Evolutionary conservation across 2,888 invertebrate genomes (phyloP).

Genomic region (Drosophila fungiperda): DNA sequence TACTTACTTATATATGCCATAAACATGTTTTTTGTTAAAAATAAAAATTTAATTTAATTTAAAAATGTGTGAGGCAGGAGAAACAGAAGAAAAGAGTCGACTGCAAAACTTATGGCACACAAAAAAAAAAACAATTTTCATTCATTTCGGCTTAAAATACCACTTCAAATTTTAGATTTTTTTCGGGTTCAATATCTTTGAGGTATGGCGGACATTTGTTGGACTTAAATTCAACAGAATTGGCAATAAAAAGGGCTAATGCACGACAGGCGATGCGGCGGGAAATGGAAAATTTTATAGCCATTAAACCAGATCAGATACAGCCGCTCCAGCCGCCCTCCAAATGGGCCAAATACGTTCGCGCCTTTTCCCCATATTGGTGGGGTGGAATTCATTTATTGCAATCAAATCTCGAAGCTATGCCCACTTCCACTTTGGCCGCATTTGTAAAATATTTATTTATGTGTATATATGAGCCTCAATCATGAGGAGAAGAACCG

Average conservation of each 20-base stretch:
- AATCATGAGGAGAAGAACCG: slow-evolving; percentile 49
- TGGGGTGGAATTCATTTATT: slow-evolving; percentile 12
- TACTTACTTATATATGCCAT: slow-evolving; percentile 58
- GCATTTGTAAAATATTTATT: slow-evolving; percentile 75
- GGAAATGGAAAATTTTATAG: slow-evolving; percentile 36
- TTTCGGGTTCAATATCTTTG: slow-evolving; percentile 14
- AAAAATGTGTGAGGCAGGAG: slow-evolving; percentile 13
- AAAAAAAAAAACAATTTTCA: slow-evolving; percentile 25
- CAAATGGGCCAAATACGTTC: slow-evolving; percentile 25
- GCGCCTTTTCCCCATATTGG: slow-evolving; percentile 13
- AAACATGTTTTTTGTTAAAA: slow-evolving; percentile 37
- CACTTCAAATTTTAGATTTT: slow-evolving; percentile 19
- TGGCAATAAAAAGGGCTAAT: slow-evolving; percentile 80
- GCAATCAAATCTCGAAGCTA: slow-evolving; percentile 48
- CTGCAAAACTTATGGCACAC: slow-evolving; percentile 63
- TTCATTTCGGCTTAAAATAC: slow-evolving; percentile 40
- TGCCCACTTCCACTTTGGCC: slow-evolving; percentile 65
- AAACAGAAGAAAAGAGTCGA: slow-evolving; percentile 39
- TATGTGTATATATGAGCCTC: slow-evolving; percentile 67
- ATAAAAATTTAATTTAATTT: slow-evolving; percentile 42
- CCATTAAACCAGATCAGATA: slow-evolving; percentile 57
- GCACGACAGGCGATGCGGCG: slow-evolving; percentile 14
- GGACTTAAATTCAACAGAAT: slow-evolving; percentile 69
- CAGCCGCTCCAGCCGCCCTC: slow-evolving; percentile 12
- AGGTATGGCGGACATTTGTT: slow-evolving; percentile 48